phyloP scores from a whole-genome alignment of 2,888 invertebrate genomes.

The Gastracanthus pulcherrimus region DNA sequence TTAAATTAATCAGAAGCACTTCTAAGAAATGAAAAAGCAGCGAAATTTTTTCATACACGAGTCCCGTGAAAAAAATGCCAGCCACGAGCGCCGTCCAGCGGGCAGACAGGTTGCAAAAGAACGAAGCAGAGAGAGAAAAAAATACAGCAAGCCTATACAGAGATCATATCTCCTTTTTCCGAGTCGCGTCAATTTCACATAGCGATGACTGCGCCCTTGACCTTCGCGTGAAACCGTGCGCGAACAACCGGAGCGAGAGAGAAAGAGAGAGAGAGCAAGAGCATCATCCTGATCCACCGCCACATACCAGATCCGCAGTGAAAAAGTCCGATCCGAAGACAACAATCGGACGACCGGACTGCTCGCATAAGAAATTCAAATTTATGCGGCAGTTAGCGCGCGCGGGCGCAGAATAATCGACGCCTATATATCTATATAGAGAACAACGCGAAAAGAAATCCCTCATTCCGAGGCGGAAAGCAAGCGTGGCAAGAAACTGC shows the following conservation, averaged over 20 bases:
- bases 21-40: conserved; percentile 16
- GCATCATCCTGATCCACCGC: conserved; percentile 17
- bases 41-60: conserved; percentile 7
- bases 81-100: not conserved
- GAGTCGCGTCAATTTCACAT: conserved; percentile 46
- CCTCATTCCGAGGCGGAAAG: conserved; percentile 40
- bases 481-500: conserved; percentile 27
- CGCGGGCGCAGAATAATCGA: not conserved
- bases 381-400: conserved; percentile 47
- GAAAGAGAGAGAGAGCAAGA: too few species aligned
- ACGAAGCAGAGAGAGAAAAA: not conserved
- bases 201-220: conserved; percentile 44
- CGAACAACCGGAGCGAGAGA: too few species aligned
- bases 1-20: conserved; percentile 33
- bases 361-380: conserved; percentile 24
- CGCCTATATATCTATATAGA: not conserved
- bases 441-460: conserved; percentile 40
- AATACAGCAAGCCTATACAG: not conserved
- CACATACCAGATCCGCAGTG: too few species aligned
- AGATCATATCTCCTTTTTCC: conserved; percentile 48
- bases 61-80: not conserved
- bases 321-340: not conserved
- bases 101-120: conserved; percentile 24
- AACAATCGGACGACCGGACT: not conserved
- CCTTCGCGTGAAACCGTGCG: conserved; percentile 49